Evolutionary conservation across 1,140 invertebrate genomes (phyloP).

Genomic region (Pseudomyrmex sp.): DNA sequence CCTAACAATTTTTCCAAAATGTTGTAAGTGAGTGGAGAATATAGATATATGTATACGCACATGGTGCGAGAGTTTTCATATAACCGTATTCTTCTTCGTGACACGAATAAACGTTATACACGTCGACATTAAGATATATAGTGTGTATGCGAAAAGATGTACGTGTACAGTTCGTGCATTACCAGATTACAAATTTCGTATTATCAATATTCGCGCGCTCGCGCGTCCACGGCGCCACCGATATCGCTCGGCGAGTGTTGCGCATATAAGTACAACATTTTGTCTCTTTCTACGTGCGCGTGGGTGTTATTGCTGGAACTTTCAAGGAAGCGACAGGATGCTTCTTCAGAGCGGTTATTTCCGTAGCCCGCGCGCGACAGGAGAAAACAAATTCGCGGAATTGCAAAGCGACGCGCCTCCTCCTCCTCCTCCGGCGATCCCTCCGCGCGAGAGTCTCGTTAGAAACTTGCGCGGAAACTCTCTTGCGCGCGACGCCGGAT

Average conservation of each 20-base stretch:
- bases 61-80: conserved; percentile 5
- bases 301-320: conserved; percentile 36
- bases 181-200: conserved; percentile 37
- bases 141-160: neutral
- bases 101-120: conserved; percentile 1
- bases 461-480: neutral
- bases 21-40: conserved; percentile 6
- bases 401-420: conserved; percentile 26
- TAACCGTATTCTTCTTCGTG: conserved; percentile 9
- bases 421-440: no score
- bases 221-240: neutral
- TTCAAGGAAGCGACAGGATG: conserved; percentile 24
- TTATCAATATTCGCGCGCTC: conserved; percentile 45
- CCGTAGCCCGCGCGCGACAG: neutral
- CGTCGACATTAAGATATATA: conserved; percentile 15
- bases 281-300: neutral
- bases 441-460: neutral
- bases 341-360: conserved; percentile 20
- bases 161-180: neutral
- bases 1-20: conserved; percentile 40
- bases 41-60: no score
- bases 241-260: neutral
- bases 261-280: neutral
- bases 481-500: neutral
- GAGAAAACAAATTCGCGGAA: conserved; percentile 28